Evolutionary conservation across 1,140 invertebrate species (phyloP).

Genomic region (Bombus fervidus): DNA sequence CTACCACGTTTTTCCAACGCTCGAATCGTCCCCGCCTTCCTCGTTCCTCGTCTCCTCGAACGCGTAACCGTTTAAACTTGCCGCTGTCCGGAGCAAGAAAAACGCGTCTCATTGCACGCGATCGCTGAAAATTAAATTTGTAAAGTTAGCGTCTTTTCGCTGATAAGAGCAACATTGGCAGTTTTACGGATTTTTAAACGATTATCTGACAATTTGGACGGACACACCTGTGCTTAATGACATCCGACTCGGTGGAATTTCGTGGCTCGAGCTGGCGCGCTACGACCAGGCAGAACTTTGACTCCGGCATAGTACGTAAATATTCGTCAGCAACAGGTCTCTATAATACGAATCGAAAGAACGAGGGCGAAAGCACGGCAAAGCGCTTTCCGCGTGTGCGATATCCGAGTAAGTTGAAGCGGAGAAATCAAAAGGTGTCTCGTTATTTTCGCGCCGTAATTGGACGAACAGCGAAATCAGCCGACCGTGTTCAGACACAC

Average conservation of each 20-base stretch:
- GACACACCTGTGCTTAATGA: background rate
- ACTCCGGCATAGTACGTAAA: constrained; percentile 22
- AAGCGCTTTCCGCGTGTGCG: background rate
- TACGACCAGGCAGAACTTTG: background rate
- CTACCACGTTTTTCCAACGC: too few relatives aligned
- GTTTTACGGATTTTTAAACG: constrained; percentile 12
- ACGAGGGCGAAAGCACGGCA: background rate
- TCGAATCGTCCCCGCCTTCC: background rate
- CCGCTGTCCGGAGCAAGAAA: background rate
- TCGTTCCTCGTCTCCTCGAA: background rate
- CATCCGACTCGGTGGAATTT: background rate
- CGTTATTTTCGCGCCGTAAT: background rate
- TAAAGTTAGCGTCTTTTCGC: background rate
- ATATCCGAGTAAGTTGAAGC: background rate
- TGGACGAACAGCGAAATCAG: background rate
- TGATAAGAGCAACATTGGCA: background rate
- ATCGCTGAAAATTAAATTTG: background rate
- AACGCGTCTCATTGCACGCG: background rate
- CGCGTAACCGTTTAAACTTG: background rate
- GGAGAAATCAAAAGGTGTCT: background rate
- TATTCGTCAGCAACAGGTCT: constrained; percentile 51
- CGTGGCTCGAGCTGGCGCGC: background rate
- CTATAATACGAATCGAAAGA: constrained; percentile 34
- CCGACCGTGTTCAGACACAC: background rate
- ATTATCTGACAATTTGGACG: background rate